phyloP scores from a whole-genome alignment of 2,113 vertebrate genomes.

The Pseudopipra pipra region DNA sequence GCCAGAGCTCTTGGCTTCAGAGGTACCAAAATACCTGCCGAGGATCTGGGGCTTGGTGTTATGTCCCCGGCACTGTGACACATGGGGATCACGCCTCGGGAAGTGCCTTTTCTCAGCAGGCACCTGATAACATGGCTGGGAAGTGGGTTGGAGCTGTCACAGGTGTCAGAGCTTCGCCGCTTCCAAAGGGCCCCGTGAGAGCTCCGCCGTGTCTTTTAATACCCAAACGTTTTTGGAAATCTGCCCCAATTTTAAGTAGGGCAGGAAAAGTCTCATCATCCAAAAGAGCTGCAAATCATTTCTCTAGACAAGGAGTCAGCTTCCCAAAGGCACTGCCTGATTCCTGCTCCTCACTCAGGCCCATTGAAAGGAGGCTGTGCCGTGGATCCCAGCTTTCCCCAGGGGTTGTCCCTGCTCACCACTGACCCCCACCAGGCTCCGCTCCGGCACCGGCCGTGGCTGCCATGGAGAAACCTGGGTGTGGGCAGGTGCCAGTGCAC shows the following conservation, averaged over 20 bases:
- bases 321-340: not conserved
- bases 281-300: not conserved
- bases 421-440: accelerated
- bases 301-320: not conserved
- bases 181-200: not conserved
- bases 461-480: not conserved
- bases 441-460: accelerated
- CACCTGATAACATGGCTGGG: accelerated
- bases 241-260: conserved; percentile 40
- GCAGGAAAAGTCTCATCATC: not conserved
- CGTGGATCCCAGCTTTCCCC: not conserved
- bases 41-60: not conserved
- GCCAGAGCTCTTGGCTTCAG: not conserved
- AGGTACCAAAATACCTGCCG: not conserved
- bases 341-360: accelerated
- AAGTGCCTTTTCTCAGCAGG: not conserved
- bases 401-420: accelerated
- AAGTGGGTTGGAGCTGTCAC: not conserved
- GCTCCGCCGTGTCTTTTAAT: not conserved
- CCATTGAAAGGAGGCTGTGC: not conserved
- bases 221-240: conserved; percentile 6
- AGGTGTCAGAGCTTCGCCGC: not conserved
- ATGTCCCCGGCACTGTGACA: not conserved
- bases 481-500: not conserved
- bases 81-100: not conserved